Evolutionary conservation across 2,797 vertebrate genomes (phyloP), one percentile per base, ranked within the genome.

Genomic region (Chelidonichthys spinosus): DNA sequence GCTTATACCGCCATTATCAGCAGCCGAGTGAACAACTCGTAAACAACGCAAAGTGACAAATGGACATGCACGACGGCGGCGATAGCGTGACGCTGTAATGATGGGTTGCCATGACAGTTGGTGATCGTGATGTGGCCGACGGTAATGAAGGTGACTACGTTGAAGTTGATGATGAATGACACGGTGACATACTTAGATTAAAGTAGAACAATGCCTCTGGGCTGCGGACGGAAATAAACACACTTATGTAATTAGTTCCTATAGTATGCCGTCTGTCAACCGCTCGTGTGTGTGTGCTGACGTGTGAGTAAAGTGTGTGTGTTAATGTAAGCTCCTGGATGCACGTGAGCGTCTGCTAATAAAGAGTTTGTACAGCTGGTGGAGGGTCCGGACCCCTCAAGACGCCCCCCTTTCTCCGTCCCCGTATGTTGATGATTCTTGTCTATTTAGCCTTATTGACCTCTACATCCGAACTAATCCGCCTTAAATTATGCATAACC

Each of bases 401-500:
- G 63, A 79, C 43, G 18, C 65, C 42, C 40, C 73, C 56, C 76
- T 79, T 83, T 44, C 76, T 85, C 75, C 25, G 25, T 25, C 25
- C 55, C 69, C 60, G 74, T 74, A 85, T 86, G 86, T 85, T 87
- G 83, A 89, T 74, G 78, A 88, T 90, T 86, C 83, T 82, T 86
- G 90, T 88, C 89, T 88, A 73, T 86, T 92, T 90, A 89, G 87
- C 89, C 88, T 89, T 86, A 82, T 81, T 92, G 90, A 92, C 92
- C 93, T 92, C 91, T 85, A 86, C 87, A 90, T 90, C 90, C 86
- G 77, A 87, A 89, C 87, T 93, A 93, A 93, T 93, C 91, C 87
- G 69, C 90, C 85, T 90, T 91, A 92, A 91, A 93, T 92, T 90
- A 94, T 92, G 89, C 90, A 90, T 91, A 91, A 92, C 92, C 92